Evolutionary conservation across 2,797 vertebrate genomes (phyloP).

Genomic region (Cirrhinus mrigala): DNA sequence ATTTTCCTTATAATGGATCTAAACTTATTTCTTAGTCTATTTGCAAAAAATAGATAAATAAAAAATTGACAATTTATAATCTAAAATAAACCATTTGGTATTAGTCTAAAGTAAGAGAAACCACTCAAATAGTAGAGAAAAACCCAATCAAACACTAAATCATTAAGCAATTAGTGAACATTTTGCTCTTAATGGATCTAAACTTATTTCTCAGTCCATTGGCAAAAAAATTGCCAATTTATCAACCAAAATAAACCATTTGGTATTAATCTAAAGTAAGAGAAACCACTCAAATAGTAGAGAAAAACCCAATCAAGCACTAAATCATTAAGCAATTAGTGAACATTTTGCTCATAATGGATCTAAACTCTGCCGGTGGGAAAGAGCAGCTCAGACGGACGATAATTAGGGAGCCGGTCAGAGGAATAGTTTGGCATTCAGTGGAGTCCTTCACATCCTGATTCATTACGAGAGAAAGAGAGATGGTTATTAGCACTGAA

Average conservation of each 20-base stretch:
- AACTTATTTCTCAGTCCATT: not conserved
- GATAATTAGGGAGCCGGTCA: slow-evolving; percentile 12
- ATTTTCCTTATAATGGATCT: slow-evolving; percentile 6
- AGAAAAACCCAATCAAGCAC: slow-evolving; percentile 34
- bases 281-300: not conserved
- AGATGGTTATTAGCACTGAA: slow-evolving; percentile 17
- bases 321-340: slow-evolving; percentile 57
- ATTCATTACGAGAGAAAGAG: slow-evolving; percentile 45
- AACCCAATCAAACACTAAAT: too few species aligned
- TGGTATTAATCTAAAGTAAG: not conserved
- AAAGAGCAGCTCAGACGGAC: not conserved
- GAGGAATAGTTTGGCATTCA: slow-evolving; percentile 20
- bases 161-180: too few species aligned
- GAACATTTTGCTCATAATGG: slow-evolving; percentile 39
- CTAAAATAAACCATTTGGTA: not conserved
- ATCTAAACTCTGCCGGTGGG: slow-evolving; percentile 17
- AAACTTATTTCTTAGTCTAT: not conserved
- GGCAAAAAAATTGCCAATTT: too few species aligned
- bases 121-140: too few species aligned
- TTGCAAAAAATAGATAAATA: too few species aligned
- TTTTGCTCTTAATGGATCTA: too few species aligned
- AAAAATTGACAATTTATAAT: too few species aligned
- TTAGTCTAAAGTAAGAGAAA: too few species aligned
- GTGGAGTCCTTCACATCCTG: slow-evolving; percentile 32
- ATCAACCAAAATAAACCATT: not conserved